Percentiles rank a stretch among this genome's conserved stretches.
These are phyloP conservation scores for Cydia amplana DNA, from an alignment of 1,140 invertebrate genomes.

Conservation along the genomic window DNA sequence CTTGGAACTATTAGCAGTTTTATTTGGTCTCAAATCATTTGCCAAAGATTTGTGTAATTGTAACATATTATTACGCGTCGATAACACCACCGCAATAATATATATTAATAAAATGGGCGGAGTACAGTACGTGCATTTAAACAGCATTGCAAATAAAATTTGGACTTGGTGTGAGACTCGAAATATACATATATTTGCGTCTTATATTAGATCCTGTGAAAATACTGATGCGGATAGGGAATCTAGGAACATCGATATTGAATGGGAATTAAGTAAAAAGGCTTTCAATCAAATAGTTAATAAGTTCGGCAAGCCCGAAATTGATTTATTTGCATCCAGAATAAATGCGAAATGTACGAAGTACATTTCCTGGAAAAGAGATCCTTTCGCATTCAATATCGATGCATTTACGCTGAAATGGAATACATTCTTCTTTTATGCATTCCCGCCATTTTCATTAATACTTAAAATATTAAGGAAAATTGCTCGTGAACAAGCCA, in stretches of 20 bases:
- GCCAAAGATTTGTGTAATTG: no score
- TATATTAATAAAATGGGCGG: no score
- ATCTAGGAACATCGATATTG: not conserved
- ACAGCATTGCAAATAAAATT: no score
- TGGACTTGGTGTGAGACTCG: not conserved
- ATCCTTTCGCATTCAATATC: constrained; percentile 33
- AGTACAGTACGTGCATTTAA: no score
- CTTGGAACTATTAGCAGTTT: no score
- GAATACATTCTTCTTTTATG: constrained; percentile 26
- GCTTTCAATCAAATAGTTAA: no score
- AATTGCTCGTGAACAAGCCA: not conserved
- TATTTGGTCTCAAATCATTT: no score
- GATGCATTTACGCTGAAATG: constrained; percentile 33
- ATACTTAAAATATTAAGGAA: not conserved
- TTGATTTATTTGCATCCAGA: no score
- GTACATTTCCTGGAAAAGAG: constrained; percentile 33
- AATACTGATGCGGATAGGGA: not conserved
- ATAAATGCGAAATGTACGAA: no score
- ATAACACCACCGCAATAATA: no score
- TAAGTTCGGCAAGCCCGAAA: no score
- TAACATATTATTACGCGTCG: no score
- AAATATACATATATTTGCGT: not conserved
- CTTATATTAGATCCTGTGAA: not conserved
- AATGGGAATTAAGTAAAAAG: not conserved
- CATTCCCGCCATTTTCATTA: constrained; percentile 27